Base-by-base conservation (phyloP, 2,797 vertebrate species). In the Brachymystax lenok region DNA sequence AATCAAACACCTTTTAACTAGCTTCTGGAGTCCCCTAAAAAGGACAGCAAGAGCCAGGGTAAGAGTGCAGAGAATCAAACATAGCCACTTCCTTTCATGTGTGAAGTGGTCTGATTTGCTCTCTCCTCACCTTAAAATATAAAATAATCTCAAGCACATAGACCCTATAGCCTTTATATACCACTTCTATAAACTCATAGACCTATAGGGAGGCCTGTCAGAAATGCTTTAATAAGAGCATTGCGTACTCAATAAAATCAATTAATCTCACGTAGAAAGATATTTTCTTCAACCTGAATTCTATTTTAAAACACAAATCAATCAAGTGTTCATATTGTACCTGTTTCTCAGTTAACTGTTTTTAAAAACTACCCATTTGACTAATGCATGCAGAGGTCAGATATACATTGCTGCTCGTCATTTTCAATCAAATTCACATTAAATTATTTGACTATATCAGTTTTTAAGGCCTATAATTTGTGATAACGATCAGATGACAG, bases 1-100 rank as follows among this genome's bases (percentile, higher is more conserved):
- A 95, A 94, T 93, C 92, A 93, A 92, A 94, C 92, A 93, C 93
- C 92, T 94, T 94, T 93, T 94, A 94, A 95, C 93, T 91, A 94
- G 93, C 91, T 93, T 94, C 93, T 92, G 89, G 92, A 93, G 93
- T 91, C 86, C 81, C 83, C 80, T 87, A 92, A 93, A 93, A 94
- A 94, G 92, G 93, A 93, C 94, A 93, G 91, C 88, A 67, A 90
- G 90, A 91, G 89, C 84, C 88, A 87, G 81, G 90, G 92, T 46
- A 13, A 91, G 85, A 84, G 40, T 85, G 79, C 82, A 88, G 87
- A 88, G 84, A 90, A 88, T 89, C 89, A 88, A 91, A 92, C 82
- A 85, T 84, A 90, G 83, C 87, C 70, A 77, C 86, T 84, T 85
- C 82, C 85, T 88, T 90, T 91, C 88, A 93, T 88, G 92, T 93